Base-by-base conservation (phyloP, 2,113 vertebrate species). In the Dromiciops gliroides region DNA sequence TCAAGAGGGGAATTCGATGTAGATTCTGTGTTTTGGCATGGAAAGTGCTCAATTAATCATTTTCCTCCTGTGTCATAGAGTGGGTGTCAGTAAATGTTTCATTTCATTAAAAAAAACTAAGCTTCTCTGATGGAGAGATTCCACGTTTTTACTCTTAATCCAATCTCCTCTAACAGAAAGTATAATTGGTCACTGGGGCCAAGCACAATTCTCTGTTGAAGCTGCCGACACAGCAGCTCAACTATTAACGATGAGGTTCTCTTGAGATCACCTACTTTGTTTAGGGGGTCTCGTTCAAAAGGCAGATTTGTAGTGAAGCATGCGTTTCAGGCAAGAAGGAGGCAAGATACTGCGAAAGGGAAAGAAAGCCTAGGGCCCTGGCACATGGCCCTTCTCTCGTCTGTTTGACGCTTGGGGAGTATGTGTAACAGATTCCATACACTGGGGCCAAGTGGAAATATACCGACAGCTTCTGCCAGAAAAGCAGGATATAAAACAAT, bases 121-220 rank as follows among this genome's bases (percentile, higher is more conserved):
- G 93, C 90, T 89, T 50, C 51, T 95, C 95, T 94, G 90, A 94
- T 44, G 95, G 90, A 96, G 97, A 96, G 37, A 95, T 44, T 94
- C 67, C 91, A 50, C 48, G 47, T 14, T 25, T 89, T 52, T n/a
- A 91, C 52, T 89, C 75, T 95, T 96, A 92, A 93, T 95, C 89
- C 94, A 94, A 16, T 96, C 91, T 96, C 53, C 88, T 56, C 92
- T 94, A 93, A n/a, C 50, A 92, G 95, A 96, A 96, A 94, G 92
- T 94, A 96, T 97, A 94, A 97, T n/a, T 90, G 93, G 94, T 95
- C 90, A 47, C 56, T 92, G 95, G 96, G 94, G 95, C 96, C 93
- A 56, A 93, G 90, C 90, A 56, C 83, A 4, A 93, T 95, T 96
- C 94, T 94, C 94, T 88, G 91, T 53, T 0, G 93, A 91, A 93